Conservation (phyloP, 2,113 vertebrate species). For the Gila orcuttii region DNA sequence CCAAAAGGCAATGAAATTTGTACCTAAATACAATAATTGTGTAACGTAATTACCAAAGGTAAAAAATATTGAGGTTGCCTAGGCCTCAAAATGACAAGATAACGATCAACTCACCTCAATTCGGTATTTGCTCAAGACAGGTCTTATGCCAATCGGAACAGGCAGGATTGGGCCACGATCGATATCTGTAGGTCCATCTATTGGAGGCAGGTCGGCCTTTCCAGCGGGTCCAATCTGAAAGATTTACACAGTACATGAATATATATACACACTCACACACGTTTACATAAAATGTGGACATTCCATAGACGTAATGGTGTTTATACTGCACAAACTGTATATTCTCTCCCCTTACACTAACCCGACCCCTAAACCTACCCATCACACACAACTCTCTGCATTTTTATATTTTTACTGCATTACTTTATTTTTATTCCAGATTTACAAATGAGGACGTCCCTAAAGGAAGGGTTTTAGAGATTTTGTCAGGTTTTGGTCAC, state of each 20-base stretch:
- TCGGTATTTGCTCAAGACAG: slow-evolving; percentile 92
- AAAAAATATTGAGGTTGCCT: neutral
- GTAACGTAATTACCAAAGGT: neutral
- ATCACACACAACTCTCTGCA: too few species aligned
- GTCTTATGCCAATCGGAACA: slow-evolving; percentile 89
- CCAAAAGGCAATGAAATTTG: neutral
- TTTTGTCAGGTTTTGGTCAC: too few species aligned
- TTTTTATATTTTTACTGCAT: too few species aligned
- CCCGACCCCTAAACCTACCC: too few species aligned
- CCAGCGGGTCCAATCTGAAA: slow-evolving; percentile 87
- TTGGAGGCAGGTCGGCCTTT: slow-evolving; percentile 85
- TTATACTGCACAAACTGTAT: too few species aligned
- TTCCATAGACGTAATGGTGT: too few species aligned
- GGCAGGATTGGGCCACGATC: slow-evolving; percentile 92
- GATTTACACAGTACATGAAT: slow-evolving; percentile 10
- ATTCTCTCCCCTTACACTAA: too few species aligned
- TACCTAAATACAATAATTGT: neutral
- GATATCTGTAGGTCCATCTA: slow-evolving; percentile 84
- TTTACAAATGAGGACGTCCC: too few species aligned
- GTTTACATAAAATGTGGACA: too few species aligned
- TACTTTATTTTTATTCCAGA: too few species aligned
- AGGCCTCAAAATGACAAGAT: too few species aligned
- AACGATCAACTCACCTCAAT: slow-evolving; percentile 83
- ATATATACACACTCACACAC: neutral
- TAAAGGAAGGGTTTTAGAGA: too few species aligned